phyloP scores from a whole-genome alignment of 2,113 vertebrate species.

The Microtus richardsoni region DNA sequence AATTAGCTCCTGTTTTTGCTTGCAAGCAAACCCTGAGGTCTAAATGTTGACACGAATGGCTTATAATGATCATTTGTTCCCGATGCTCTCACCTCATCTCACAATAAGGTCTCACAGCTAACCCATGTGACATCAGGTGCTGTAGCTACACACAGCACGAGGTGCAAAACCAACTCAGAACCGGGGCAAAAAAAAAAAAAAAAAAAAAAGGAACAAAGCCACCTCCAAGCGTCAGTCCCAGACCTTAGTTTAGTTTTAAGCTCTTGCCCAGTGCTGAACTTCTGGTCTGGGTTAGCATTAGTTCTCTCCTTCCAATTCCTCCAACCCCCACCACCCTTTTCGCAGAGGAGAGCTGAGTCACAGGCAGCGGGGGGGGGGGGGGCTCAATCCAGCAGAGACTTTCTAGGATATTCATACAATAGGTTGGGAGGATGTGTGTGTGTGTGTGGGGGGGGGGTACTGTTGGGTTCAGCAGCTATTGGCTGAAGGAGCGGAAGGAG shows the following conservation, averaged over 20 bases:
- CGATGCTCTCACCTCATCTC: conserved; percentile 68
- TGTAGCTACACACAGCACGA: neutral
- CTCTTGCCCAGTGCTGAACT: neutral
- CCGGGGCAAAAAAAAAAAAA: neutral
- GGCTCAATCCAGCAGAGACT: neutral
- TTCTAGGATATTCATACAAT: neutral
- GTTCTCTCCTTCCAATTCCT: neutral
- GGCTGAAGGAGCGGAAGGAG: too few relatives aligned
- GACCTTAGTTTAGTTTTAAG: neutral
- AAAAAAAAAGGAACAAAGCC: neutral
- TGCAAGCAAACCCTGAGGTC: conserved; percentile 86
- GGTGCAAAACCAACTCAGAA: neutral
- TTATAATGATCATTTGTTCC: conserved; percentile 79
- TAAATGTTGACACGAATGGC: conserved; percentile 82
- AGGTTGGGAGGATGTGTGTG: neutral
- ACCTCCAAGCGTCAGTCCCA: neutral
- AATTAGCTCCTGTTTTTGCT: conserved; percentile 89
- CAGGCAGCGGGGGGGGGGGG: neutral
- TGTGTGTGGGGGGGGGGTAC: neutral
- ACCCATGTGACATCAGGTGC: neutral
- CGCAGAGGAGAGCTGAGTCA: neutral
- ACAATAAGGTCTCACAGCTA: conserved; percentile 73
- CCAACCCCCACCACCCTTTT: too few relatives aligned
- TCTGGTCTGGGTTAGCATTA: neutral
- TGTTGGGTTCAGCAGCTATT: neutral